These are phyloP conservation scores for Orthosia gothica DNA, from an alignment of 2,888 invertebrate species.

Conservation along the genomic window DNA sequence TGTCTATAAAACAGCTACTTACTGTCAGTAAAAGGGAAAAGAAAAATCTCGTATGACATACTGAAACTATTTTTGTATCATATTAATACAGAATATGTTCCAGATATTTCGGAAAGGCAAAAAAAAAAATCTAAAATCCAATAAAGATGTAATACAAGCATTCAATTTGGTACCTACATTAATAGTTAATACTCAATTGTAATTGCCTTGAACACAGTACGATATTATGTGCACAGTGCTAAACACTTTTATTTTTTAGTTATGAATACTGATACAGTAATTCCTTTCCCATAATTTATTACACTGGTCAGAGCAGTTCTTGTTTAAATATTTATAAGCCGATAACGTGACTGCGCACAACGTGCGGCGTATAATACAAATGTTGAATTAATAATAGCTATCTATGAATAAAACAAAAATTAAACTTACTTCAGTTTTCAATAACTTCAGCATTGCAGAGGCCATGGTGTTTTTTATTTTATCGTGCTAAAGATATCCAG, in stretches of 20 bases:
- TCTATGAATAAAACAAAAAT: slow-evolving; percentile 30
- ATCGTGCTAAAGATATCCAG: slow-evolving; percentile 57
- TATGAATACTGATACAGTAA: slow-evolving; percentile 31
- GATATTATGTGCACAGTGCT: slow-evolving; percentile 4
- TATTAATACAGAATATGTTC: slow-evolving; percentile 3
- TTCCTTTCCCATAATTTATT: slow-evolving; percentile 44
- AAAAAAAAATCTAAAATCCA: neutral
- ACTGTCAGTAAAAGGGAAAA: slow-evolving; percentile 32
- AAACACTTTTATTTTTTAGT: slow-evolving; percentile 24
- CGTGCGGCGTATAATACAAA: slow-evolving; percentile 37
- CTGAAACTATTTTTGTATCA: slow-evolving; percentile 17
- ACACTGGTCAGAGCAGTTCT: slow-evolving; percentile 49
- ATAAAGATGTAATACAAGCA: neutral
- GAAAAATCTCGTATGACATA: slow-evolving; percentile 34
- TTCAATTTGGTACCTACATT: neutral
- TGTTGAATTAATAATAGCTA: slow-evolving; percentile 40
- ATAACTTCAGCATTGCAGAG: slow-evolving; percentile 85
- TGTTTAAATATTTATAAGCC: slow-evolving; percentile 62
- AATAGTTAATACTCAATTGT: neutral
- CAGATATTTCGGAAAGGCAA: too few species aligned
- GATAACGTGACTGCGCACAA: slow-evolving; percentile 63
- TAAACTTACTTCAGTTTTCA: slow-evolving; percentile 88
- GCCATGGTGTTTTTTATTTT: slow-evolving; percentile 75
- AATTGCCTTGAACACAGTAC: neutral
- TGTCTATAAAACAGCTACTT: slow-evolving; percentile 60